phyloP scores from a whole-genome alignment of 2,888 invertebrate species.

The Parthenolecanium corni region DNA sequence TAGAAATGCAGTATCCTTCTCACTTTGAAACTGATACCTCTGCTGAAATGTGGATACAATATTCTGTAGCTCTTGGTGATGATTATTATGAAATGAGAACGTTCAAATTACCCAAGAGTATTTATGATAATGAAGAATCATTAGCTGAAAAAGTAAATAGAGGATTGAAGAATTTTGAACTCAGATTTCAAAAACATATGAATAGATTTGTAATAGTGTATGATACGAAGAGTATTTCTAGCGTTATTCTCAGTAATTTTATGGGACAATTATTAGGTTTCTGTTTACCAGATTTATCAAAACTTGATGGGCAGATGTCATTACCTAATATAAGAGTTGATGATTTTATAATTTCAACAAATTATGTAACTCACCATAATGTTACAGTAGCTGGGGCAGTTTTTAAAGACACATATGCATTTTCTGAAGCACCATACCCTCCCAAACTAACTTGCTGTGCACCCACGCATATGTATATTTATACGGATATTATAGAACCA shows the following conservation, averaged over 20 bases:
- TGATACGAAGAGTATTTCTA: conserved; percentile 4
- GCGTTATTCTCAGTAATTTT: background rate
- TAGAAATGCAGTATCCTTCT: conserved; percentile 33
- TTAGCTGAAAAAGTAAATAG: too few species aligned
- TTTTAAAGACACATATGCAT: background rate
- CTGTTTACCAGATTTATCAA: background rate
- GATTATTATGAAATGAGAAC: too few species aligned
- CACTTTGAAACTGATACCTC: conserved; percentile 8
- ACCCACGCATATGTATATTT: conserved; percentile 32
- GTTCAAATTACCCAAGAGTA: too few species aligned
- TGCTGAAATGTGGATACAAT: too few species aligned
- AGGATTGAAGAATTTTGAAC: too few species aligned
- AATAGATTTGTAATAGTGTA: background rate
- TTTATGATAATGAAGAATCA: background rate
- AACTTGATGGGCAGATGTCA: too few species aligned
- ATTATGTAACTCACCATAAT: too few species aligned
- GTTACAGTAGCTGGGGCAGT: background rate
- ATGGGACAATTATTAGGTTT: too few species aligned
- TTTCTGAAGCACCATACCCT: background rate
- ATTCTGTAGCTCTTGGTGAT: too few species aligned
- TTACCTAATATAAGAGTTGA: too few species aligned
- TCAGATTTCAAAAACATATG: too few species aligned
- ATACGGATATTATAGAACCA: conserved; percentile 34
- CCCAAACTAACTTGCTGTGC: conserved; percentile 15
- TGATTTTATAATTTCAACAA: too few species aligned